Evolutionary conservation across 2,797 vertebrate genomes (phyloP).

Genomic region (Channa striata): DNA sequence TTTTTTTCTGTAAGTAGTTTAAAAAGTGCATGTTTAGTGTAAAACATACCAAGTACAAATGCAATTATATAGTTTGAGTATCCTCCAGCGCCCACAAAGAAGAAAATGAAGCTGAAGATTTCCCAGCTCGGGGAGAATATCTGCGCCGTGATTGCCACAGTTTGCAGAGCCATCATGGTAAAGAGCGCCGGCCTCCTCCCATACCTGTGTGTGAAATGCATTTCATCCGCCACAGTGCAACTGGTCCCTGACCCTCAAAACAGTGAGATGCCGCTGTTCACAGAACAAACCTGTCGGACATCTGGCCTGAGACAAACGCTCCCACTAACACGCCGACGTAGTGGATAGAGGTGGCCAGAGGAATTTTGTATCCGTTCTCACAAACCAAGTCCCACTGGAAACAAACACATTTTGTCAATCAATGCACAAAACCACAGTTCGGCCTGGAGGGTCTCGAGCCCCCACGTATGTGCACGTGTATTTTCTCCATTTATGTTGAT

Average conservation of each 20-base stretch:
- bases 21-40: background rate
- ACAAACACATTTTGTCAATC: background rate
- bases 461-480: no score
- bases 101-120: constrained; percentile 86
- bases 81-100: constrained; percentile 88
- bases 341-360: constrained; percentile 67
- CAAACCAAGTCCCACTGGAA: constrained; percentile 78
- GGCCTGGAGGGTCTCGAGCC: no score
- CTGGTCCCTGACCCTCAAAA: no score
- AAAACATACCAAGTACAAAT: constrained; percentile 89
- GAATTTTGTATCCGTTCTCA: constrained; percentile 66
- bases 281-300: constrained; percentile 70
- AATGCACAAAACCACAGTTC: no score
- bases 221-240: no score
- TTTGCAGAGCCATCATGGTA: constrained; percentile 89
- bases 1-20: no score
- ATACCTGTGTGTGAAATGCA: constrained; percentile 75
- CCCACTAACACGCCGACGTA: constrained; percentile 69
- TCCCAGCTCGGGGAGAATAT: constrained; percentile 91
- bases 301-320: constrained; percentile 61
- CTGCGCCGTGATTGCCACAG: constrained; percentile 85
- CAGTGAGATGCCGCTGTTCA: background rate
- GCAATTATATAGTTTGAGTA: constrained; percentile 91
- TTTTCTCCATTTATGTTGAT: no score
- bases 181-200: constrained; percentile 90